Percentiles rank a stretch among this genome's conserved stretches.
These are phyloP conservation scores for Buathra laborator DNA, from an alignment of 2,888 invertebrate genomes.

Conservation along the genomic window DNA sequence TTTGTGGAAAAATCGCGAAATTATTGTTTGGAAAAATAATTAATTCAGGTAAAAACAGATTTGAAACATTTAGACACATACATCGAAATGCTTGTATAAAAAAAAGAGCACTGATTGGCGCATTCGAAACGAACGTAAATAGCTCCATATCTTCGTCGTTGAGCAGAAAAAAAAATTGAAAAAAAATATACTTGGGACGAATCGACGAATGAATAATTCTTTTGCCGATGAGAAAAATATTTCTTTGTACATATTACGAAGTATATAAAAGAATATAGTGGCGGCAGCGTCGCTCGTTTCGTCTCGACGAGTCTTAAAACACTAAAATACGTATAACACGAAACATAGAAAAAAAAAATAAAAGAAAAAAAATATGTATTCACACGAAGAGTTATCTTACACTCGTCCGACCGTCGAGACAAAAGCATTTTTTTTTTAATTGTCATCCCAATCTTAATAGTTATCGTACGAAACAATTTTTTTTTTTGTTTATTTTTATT, in stretches of 20 bases:
- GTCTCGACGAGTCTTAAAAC: slow-evolving; percentile 20
- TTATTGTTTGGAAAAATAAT: not conserved
- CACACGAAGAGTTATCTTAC: slow-evolving; percentile 39
- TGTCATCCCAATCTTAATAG: slow-evolving; percentile 27
- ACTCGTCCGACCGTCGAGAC: slow-evolving; percentile 50
- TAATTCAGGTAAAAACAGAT: not conserved
- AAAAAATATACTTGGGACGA: slow-evolving; percentile 60
- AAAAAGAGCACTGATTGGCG: not conserved
- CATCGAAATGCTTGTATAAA: slow-evolving; percentile 1
- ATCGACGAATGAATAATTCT: slow-evolving; percentile 47
- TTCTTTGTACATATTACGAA: slow-evolving; percentile 77
- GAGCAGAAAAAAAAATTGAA: slow-evolving; percentile 42
- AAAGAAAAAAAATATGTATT: slow-evolving; percentile 23
- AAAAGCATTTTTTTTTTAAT: slow-evolving; percentile 50
- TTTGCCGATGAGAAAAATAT: slow-evolving; percentile 67
- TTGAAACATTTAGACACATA: not conserved
- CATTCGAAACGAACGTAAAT: not conserved
- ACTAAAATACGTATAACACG: slow-evolving; percentile 11
- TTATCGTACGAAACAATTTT: slow-evolving; percentile 51
- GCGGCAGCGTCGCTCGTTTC: slow-evolving; percentile 53
- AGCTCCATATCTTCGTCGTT: slow-evolving; percentile 5
- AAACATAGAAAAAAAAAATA: slow-evolving; percentile 22
- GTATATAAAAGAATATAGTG: slow-evolving; percentile 67
- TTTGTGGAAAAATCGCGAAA: not conserved
- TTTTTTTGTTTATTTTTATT: not conserved